Percentiles rank a stretch among this genome's conserved stretches.
phyloP scores from a whole-genome alignment of 2,113 vertebrate species.

The Indicator indicator region DNA sequence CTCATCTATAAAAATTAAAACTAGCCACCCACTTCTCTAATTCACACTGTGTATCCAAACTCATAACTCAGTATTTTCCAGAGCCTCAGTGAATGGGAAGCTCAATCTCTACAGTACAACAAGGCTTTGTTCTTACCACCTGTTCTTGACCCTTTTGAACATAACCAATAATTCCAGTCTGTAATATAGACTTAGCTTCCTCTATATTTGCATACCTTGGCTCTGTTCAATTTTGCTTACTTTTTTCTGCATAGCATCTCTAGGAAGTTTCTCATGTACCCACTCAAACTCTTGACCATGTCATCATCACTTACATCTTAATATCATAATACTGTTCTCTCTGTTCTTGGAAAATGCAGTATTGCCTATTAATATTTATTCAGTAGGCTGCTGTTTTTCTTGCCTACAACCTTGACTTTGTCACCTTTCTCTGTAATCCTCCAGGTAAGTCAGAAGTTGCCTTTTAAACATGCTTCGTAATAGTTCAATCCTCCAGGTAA shows the following conservation, averaged over 20 bases:
- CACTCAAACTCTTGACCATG: neutral
- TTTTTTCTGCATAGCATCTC: neutral
- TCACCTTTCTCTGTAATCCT: neutral
- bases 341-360: neutral
- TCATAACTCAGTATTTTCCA: neutral
- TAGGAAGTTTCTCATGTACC: neutral
- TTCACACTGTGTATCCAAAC: neutral
- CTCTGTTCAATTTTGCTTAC: neutral
- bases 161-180: neutral
- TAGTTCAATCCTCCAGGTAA: neutral
- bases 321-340: neutral
- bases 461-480: neutral
- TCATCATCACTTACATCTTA: neutral
- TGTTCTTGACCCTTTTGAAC: neutral
- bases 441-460: neutral
- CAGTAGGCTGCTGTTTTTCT: neutral
- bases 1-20: neutral
- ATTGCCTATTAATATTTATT: slow-evolving; percentile 22
- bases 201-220: neutral
- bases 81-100: neutral
- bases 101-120: neutral
- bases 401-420: slow-evolving; percentile 1
- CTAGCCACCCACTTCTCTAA: neutral
- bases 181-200: neutral
- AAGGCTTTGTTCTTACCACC: neutral